phyloP scores from a whole-genome alignment of 2,113 vertebrate genomes.

The Channa maculata region DNA sequence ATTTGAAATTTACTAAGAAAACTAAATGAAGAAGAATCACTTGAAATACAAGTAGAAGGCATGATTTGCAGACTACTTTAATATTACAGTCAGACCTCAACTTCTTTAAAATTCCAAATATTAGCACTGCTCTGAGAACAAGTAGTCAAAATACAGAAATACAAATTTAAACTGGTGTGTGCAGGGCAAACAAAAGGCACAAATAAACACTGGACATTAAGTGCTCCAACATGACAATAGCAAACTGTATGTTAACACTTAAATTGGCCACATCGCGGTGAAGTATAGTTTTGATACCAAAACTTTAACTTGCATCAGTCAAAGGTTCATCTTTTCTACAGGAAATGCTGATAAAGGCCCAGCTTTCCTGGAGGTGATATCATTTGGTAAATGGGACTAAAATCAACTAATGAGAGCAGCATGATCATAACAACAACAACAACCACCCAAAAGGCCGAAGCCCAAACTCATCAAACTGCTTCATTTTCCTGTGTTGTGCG shows the following conservation, averaged over 20 bases:
- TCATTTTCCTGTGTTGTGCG: neutral
- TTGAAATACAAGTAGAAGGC: neutral
- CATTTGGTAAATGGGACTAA: conserved; percentile 1
- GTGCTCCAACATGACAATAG: conserved; percentile 32
- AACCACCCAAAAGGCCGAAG: conserved; percentile 16
- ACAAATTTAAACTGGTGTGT: neutral
- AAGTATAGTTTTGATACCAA: conserved; percentile 29
- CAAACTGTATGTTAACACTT: neutral
- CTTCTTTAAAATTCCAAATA: conserved; percentile 13
- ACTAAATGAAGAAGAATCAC: neutral
- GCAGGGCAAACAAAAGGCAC: conserved; percentile 60
- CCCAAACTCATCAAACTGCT: conserved; percentile 7
- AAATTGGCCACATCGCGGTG: conserved; percentile 9
- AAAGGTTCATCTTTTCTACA: neutral
- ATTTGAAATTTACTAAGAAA: neutral
- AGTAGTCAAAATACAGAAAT: conserved; percentile 17
- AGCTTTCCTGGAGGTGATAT: neutral
- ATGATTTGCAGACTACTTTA: neutral
- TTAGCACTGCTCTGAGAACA: conserved; percentile 37
- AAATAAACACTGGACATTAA: conserved; percentile 35
- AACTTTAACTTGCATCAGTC: conserved; percentile 7
- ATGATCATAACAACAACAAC: conserved; percentile 6
- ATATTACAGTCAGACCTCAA: conserved; percentile 11
- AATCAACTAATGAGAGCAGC: conserved; percentile 41
- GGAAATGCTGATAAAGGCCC: neutral